Percentiles rank a stretch among this genome's conserved stretches.
These are phyloP conservation scores for Pristiophorus japonicus DNA, from an alignment of 2,113 vertebrate species.

Conservation along the genomic window DNA sequence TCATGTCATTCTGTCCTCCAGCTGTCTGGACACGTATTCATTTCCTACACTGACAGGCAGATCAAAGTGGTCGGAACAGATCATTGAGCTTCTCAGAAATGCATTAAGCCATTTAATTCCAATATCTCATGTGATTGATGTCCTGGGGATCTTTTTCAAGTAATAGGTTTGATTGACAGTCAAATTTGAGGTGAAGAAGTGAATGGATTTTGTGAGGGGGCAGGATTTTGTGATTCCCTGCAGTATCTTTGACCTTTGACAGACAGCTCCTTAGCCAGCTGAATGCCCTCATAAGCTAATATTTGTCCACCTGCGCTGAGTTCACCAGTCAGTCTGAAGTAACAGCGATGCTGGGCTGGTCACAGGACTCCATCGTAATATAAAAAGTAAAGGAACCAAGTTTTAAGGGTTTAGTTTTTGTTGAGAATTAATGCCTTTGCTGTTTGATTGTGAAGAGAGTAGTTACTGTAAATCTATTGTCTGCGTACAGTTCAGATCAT, in stretches of 20 bases:
- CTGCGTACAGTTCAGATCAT: background rate
- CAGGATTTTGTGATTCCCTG: background rate
- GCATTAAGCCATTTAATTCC: background rate
- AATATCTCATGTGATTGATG: background rate
- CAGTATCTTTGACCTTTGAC: background rate
- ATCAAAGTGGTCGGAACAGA: conserved; percentile 9
- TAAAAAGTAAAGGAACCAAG: background rate
- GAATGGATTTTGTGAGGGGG: background rate
- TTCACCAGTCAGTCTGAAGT: background rate
- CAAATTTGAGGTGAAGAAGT: background rate
- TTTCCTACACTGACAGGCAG: background rate
- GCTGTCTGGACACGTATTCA: conserved; percentile 2
- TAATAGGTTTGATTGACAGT: background rate
- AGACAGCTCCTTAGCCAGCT: background rate
- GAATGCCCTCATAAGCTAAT: background rate
- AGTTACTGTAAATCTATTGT: background rate
- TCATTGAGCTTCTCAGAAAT: background rate
- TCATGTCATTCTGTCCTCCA: background rate
- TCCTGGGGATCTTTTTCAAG: background rate
- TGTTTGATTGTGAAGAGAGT: background rate
- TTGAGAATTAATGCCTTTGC: background rate
- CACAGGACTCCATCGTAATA: too few relatives aligned
- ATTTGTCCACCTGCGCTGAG: background rate
- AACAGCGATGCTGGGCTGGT: background rate
- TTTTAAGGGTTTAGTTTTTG: background rate